Evolutionary conservation across 92 coral and sea anemone species (phyloP).

Genomic region (Micromussa lordhowensis): DNA sequence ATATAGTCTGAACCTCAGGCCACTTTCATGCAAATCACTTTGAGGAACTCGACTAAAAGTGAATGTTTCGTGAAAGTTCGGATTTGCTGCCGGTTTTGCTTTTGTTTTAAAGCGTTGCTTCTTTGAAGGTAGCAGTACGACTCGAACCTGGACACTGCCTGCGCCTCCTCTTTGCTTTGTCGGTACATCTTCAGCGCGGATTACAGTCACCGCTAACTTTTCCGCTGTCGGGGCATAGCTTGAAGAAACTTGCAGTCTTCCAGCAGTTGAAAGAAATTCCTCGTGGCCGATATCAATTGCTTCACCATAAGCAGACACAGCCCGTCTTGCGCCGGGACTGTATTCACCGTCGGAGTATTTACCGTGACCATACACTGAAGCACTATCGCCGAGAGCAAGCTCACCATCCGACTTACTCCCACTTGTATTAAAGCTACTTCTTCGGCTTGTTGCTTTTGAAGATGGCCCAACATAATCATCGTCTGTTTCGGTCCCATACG

Average conservation of each 20-base stretch:
- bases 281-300: conserved; percentile 81
- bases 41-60: conserved; percentile 94
- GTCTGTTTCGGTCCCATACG: conserved; percentile 97
- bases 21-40: conserved; percentile 85
- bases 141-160: conserved; percentile 89
- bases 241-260: conserved; percentile 94
- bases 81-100: conserved; percentile 91
- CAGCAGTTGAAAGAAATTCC: conserved; percentile 93
- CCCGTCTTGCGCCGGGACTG: conserved; percentile 85
- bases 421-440: conserved; percentile 98
- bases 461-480: conserved; percentile 95
- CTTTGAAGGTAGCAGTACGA: conserved; percentile 89
- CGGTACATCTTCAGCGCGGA: conserved; percentile 97
- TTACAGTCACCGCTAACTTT: conserved; percentile 90
- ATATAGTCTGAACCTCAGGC: conserved; percentile 89
- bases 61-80: conserved; percentile 98
- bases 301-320: conserved; percentile 94
- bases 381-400: conserved; percentile 93
- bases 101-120: conserved; percentile 94
- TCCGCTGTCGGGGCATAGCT: conserved; percentile 99
- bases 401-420: conserved; percentile 99
- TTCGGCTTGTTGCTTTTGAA: conserved; percentile 96
- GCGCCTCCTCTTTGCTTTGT: conserved; percentile 99
- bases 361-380: conserved; percentile 87
- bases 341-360: conserved; percentile 93